Evolutionary conservation across 2,113 vertebrate species (phyloP), one percentile per base, ranked within the genome.

Genomic region (Symphodus melops): DNA sequence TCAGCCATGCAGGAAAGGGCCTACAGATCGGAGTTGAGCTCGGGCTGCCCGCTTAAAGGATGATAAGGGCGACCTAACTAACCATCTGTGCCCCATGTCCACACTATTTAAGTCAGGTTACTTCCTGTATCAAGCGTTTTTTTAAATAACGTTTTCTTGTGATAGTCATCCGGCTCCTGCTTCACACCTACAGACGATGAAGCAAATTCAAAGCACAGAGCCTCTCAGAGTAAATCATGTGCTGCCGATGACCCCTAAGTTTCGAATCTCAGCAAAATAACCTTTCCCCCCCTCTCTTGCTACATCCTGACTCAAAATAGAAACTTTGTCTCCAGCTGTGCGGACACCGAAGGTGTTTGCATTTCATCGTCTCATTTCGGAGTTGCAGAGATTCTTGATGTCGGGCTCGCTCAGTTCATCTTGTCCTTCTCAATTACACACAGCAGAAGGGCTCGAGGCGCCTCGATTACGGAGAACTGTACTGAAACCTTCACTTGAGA

Each of bases 401-500:
- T 84, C 61, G 83, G 81, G 74, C 73, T 54, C 9, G 36, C 71
- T 74, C 37, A 0, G 69, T 74, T 86, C 63, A 72, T 49, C 64
- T 79, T 84, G 81, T 84, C 89, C 78, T 86, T 57, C 89, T 87
- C 81, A 71, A 82, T 84, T 87, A 89, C 85, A 87, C 64, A 75
- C 56, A 82, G 60, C 58, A 46, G 72, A 78, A 70, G 74, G 66
- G 63, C 66, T 81, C 64, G 64, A 83, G 56, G 80, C 81, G 56
- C 42, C 39, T 56, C 14, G 42, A 56, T 86, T 64, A 14, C 36
- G 23, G 33, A 73, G 37, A 48, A 6, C 72, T 74, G 41, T 37
- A 23, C 77, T 49, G 54, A 77, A 75, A 74, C 55, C 65, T 75
- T n/a, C 5, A 68, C 79, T 68, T 83, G 19, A 73, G 56, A 61